Base-by-base conservation (phyloP, 2,113 vertebrate genomes). In the Prunella himalayana region DNA sequence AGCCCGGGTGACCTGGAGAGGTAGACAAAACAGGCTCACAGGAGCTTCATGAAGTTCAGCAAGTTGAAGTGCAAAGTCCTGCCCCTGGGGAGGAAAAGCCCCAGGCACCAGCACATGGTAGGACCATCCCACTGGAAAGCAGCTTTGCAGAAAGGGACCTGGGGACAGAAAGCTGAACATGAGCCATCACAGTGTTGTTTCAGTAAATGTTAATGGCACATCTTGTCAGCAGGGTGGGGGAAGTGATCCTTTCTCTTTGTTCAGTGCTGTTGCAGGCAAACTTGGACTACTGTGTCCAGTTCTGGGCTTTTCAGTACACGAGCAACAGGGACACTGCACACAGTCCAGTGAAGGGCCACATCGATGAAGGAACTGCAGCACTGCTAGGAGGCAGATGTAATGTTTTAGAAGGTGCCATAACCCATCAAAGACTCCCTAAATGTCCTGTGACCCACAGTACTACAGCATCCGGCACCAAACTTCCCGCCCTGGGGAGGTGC, bases 401-500 rank as follows among this genome's bases (percentile, higher is more conserved):
- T 30, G 9, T 11, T 57, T 49, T 21, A 42, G 35, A 42, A 57
- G 11, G 8, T 17, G 9, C 30, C 51, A 57, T 17, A 85, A 42
- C 22, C 30, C 25, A 35, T 50, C 19, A 28, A 57, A 65, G 42
- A 35, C 10, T 35, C 42, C 7, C 8, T 20, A 15, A 49, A 15
- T 20, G n/a, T 56, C 24, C 50, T 3, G 1, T 24, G 24, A 30
- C 41, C n/a, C 24, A 30, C 15, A 49, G 20, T 7, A 49, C 31
- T n/a, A 11, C 14, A 28, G 10, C 18, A 49, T 22, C 33, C 31
- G 31, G 25, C 1, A 5, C 10, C 54, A 42, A 50, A 41, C 19
- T n/a, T 19, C 53, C 24, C 0, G 0, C 11, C 12, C 6, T n/a
- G 19, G 10, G 24, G 24, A 42, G 24, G 20, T 6, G 23, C 24